Evolutionary conservation across 2,888 invertebrate species (phyloP).

Genomic region (Pachymerium ferrugineum): DNA sequence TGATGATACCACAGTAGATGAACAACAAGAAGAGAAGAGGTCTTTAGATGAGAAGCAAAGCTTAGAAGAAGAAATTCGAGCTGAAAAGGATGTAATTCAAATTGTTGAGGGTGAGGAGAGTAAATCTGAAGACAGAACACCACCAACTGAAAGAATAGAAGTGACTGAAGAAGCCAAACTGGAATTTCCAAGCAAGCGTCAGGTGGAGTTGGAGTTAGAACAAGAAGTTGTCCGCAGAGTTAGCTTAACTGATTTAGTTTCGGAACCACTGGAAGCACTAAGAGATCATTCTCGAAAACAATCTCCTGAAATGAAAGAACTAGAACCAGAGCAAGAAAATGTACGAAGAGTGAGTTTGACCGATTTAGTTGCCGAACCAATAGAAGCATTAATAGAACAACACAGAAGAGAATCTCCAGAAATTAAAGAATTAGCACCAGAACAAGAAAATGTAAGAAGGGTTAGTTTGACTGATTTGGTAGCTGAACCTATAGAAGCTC

Average conservation of each 20-base stretch:
- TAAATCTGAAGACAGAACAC: conserved; percentile 38
- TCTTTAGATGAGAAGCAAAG: conserved; percentile 37
- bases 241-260: background rate
- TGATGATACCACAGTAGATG: conserved; percentile 5
- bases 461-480: background rate
- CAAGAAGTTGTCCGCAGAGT: conserved; percentile 25
- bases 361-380: background rate
- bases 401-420: background rate
- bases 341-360: background rate
- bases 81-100: conserved; percentile 37
- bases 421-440: background rate
- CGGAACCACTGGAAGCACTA: background rate
- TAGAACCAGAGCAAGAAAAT: background rate
- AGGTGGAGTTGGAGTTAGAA: conserved; percentile 31
- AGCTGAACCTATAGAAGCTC: background rate
- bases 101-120: conserved; percentile 41
- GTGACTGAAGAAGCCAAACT: conserved; percentile 11
- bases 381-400: background rate
- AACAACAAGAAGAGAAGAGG: conserved; percentile 34
- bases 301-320: conserved; percentile 6
- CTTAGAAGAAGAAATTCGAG: conserved; percentile 36
- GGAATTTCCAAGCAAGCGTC: conserved; percentile 34
- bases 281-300: conserved; percentile 25
- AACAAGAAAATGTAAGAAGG: background rate
- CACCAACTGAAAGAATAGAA: background rate